Conservation (phyloP, 1,140 invertebrate genomes). For the Mylabris phalerata region DNA sequence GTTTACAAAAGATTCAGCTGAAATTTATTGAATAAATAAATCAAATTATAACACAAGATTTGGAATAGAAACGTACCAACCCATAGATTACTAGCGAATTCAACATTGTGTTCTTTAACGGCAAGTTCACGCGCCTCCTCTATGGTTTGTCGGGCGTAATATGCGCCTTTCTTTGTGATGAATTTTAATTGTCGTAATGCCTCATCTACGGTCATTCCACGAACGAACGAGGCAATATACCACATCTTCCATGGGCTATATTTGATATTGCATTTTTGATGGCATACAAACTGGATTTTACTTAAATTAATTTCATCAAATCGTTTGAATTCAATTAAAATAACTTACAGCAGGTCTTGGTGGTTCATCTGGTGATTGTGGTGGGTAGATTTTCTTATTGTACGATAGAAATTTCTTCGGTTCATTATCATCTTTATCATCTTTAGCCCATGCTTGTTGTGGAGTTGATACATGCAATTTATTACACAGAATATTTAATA, state of each 20-base stretch:
- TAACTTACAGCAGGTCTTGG: constrained; percentile 71
- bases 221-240: constrained; percentile 78
- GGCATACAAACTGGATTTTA: constrained; percentile 73
- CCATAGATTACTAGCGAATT: constrained; percentile 94
- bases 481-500: neutral
- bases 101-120: constrained; percentile 84
- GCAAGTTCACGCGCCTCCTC: constrained; percentile 85
- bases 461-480: constrained; percentile 3
- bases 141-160: constrained; percentile 69
- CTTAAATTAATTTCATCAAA: neutral
- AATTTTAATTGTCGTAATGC: constrained; percentile 86
- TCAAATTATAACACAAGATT: neutral
- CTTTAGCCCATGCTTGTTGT: neutral
- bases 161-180: constrained; percentile 75
- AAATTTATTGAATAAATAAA: constrained; percentile 12
- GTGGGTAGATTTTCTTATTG: constrained; percentile 74
- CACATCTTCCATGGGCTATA: constrained; percentile 89
- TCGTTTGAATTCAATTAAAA: neutral
- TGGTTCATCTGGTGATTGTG: constrained; percentile 65
- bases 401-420: constrained; percentile 52
- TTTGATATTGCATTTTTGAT: constrained; percentile 75
- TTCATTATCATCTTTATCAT: constrained; percentile 5
- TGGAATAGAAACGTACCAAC: constrained; percentile 63
- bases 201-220: constrained; percentile 91
- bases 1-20: constrained; percentile 78